phyloP scores from a whole-genome alignment of 2,797 vertebrate species.

The Scomberomorus guttatus region DNA sequence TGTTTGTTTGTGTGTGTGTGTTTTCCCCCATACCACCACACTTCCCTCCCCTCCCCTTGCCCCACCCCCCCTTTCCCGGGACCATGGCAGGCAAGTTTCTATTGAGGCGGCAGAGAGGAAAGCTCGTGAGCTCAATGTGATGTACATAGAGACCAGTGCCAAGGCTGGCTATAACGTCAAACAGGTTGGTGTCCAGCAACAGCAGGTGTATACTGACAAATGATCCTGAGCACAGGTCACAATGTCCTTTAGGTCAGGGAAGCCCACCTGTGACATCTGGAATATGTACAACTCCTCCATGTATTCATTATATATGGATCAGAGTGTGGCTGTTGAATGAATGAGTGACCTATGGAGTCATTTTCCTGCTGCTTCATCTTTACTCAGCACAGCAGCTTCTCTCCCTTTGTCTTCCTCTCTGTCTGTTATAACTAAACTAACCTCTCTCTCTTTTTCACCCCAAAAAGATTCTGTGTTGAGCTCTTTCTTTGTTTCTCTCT shows the following conservation, averaged over 20 bases:
- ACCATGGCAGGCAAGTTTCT: slow-evolving; percentile 90
- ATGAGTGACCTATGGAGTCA: slow-evolving; percentile 47
- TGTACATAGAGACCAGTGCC: slow-evolving; percentile 91
- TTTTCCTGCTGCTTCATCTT: slow-evolving; percentile 65
- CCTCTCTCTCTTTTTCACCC: slow-evolving; percentile 65
- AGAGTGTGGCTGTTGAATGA: slow-evolving; percentile 51
- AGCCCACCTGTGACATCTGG: slow-evolving; percentile 18
- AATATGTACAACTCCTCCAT: slow-evolving; percentile 21
- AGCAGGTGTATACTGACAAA: slow-evolving; percentile 55
- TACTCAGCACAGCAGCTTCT: slow-evolving; percentile 63
- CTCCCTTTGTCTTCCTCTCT: slow-evolving; percentile 60
- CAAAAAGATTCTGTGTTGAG: slow-evolving; percentile 71
- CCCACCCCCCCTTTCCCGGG: slow-evolving; percentile 62
- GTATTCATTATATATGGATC: slow-evolving; percentile 50
- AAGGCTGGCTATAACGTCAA: slow-evolving; percentile 89
- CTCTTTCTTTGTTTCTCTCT: slow-evolving; percentile 73
- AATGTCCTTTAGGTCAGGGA: slow-evolving; percentile 43
- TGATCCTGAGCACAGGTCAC: slow-evolving; percentile 34
- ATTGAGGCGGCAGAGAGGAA: slow-evolving; percentile 90
- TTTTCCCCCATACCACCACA: slow-evolving; percentile 69
- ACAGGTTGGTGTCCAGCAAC: slow-evolving; percentile 84
- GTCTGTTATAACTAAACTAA: slow-evolving; percentile 81
- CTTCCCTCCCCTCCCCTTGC: slow-evolving; percentile 51
- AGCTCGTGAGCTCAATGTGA: slow-evolving; percentile 88
- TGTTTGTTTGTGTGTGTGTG: slow-evolving; percentile 49